Evolutionary conservation across 2,888 invertebrate genomes (phyloP).

Genomic region (Thecocarcelia acutangulata): DNA sequence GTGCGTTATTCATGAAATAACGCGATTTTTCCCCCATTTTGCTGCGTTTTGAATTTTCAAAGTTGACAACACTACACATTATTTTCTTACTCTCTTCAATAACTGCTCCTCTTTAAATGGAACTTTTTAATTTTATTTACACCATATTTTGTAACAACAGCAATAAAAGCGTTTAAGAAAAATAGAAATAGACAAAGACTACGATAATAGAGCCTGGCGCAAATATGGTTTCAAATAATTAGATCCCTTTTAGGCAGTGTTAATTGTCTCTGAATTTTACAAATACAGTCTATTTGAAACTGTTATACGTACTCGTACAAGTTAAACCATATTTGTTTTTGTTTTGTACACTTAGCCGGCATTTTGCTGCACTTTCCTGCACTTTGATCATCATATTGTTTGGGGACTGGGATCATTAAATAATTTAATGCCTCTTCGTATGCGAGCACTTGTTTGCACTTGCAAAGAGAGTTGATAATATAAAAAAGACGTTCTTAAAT

Average conservation of each 20-base stretch:
- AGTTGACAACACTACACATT: too few species aligned
- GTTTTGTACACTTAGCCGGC: constrained; percentile 25
- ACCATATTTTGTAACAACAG: constrained; percentile 26
- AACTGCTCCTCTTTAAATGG: background rate
- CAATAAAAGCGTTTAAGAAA: constrained; percentile 19
- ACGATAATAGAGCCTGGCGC: constrained; percentile 20
- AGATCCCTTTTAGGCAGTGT: constrained; percentile 69
- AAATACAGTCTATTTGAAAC: constrained; percentile 60
- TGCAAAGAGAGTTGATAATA: background rate
- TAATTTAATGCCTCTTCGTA: constrained; percentile 62
- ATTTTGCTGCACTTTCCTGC: constrained; percentile 15
- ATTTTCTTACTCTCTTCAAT: too few species aligned
- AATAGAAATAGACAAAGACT: too few species aligned
- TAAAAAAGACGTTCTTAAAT: constrained; percentile 48
- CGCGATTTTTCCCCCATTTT: too few species aligned
- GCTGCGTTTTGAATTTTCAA: too few species aligned
- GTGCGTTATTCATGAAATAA: too few species aligned
- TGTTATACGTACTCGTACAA: constrained; percentile 53
- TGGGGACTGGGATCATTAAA: constrained; percentile 66
- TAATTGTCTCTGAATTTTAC: constrained; percentile 65
- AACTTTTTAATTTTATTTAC: constrained; percentile 31
- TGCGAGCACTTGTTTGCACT: constrained; percentile 16
- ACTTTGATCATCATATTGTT: constrained; percentile 55
- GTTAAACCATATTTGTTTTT: constrained; percentile 52
- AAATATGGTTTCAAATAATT: constrained; percentile 66